Evolutionary conservation across 2,888 invertebrate species (phyloP), one percentile per base, ranked within the genome.

Genomic region (Chrysodeixis includens): DNA sequence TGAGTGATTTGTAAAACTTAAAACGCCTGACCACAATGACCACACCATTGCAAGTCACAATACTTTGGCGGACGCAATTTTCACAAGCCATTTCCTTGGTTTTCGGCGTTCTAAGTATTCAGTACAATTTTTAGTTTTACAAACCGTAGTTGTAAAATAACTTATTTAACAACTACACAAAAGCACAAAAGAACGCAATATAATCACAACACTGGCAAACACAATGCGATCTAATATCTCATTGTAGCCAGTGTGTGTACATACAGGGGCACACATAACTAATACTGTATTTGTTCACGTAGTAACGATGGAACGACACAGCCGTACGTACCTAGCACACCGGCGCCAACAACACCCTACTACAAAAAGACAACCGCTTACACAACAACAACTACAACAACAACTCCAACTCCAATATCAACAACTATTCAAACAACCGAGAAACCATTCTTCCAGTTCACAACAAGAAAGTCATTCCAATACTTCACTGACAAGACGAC

Each of bases 281-380:
- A 93, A 93, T 92, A 62, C 63, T 81, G 74, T 82, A 74, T 74
- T 74, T 74, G 57, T 74, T 75, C 82, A 85, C 85, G 83, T 81
- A 95, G 95, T 91, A 90, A 89, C 82, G 94, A 94, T 89, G 93
- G 87, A 69, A 92, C 92, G 61, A 95, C 95, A 89, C 90, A 92
- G 86, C 92, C 94, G 83, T 94, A 92, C 87, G 88, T 90, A 86
- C 78, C 88, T 88, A 94, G 89, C 82, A 92, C 93, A 70, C 70
- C 88, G 82, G 84, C 88, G 79, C 84, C 75, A 54, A 69, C 83
- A 72, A 81, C 81, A 78, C 83, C 84, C 79, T 75, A 79, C 74
- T 79, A 87, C 78, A 82, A 85, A 85, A 87, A 84, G 73, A 83
- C 85, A 71, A 86, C 87, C 83, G 76, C 72, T 84, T 51, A 82